phyloP scores from a whole-genome alignment of 2,888 invertebrate genomes.

The Tholera decimalis region DNA sequence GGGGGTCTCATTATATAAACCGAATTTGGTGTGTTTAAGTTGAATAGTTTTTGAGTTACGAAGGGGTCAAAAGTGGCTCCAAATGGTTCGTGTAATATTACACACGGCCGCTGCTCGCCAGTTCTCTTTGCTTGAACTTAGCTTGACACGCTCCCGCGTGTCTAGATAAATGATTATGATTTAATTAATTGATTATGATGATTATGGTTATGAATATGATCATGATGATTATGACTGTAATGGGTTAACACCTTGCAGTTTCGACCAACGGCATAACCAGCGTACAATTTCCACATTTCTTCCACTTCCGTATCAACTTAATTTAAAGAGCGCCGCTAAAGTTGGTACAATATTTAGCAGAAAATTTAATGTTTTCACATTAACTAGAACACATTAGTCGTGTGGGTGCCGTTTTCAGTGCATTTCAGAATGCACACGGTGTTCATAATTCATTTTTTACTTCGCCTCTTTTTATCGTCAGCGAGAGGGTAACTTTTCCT shows the following conservation, averaged over 20 bases:
- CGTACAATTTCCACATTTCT: neutral
- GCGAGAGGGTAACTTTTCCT: conserved; percentile 34
- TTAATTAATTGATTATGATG: too few species aligned
- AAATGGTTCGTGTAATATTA: too few species aligned
- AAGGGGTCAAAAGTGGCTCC: too few species aligned
- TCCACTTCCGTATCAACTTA: neutral
- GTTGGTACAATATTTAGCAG: conserved; percentile 33
- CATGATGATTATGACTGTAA: neutral
- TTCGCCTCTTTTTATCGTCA: conserved; percentile 47
- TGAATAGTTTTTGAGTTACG: too few species aligned
- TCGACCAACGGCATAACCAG: neutral
- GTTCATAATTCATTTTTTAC: conserved; percentile 52
- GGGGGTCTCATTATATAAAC: too few species aligned
- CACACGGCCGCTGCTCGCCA: too few species aligned
- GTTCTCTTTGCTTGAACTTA: too few species aligned
- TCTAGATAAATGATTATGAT: too few species aligned
- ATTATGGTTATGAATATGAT: too few species aligned
- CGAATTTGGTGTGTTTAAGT: too few species aligned
- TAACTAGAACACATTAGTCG: conserved; percentile 53
- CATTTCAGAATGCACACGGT: conserved; percentile 36
- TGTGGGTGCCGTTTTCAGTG: conserved; percentile 53
- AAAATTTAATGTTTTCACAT: conserved; percentile 39
- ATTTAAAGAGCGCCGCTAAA: conserved; percentile 14
- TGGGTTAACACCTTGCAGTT: neutral
- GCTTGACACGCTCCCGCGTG: too few species aligned